Percentiles rank a stretch among this genome's conserved stretches.
Conservation (phyloP, 1,140 invertebrate genomes). For the Tetramorium alpestre region DNA sequence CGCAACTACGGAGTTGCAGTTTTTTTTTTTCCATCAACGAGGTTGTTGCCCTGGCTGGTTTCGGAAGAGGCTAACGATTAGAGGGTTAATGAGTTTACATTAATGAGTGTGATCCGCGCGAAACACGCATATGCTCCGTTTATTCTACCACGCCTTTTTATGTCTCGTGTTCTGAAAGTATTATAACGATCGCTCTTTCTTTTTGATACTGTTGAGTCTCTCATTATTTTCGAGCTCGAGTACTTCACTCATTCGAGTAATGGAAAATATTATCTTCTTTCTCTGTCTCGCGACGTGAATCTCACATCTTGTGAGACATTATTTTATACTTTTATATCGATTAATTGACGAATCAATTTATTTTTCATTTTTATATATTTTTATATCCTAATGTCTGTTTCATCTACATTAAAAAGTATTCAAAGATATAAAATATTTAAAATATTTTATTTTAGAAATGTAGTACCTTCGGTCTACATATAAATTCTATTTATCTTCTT, state of each 20-base stretch:
- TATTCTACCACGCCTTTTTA: not conserved
- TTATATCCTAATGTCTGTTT: not conserved
- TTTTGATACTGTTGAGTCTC: not conserved
- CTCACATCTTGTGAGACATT: not conserved
- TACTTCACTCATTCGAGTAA: conserved; percentile 2
- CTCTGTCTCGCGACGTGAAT: not conserved
- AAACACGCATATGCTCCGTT: not conserved
- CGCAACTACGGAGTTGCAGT: not conserved
- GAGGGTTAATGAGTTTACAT: conserved; percentile 49
- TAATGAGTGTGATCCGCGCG: conserved; percentile 45
- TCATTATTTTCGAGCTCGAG: conserved; percentile 16
- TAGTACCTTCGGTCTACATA: not conserved
- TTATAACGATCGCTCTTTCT: not conserved
- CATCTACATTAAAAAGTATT: not conserved
- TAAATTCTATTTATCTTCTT: not conserved
- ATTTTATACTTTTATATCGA: conserved; percentile 7
- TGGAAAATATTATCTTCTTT: not conserved
- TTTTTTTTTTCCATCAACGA: conserved; percentile 18
- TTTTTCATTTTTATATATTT: too few relatives aligned
- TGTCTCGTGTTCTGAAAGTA: not conserved
- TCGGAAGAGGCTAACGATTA: conserved; percentile 35
- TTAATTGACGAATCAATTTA: not conserved
- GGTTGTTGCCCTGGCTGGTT: conserved; percentile 10
- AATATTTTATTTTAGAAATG: not conserved
- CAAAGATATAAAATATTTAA: not conserved